Evolutionary conservation across 2,797 vertebrate genomes (phyloP).

Genomic region (Pogoniulus pusillus): DNA sequence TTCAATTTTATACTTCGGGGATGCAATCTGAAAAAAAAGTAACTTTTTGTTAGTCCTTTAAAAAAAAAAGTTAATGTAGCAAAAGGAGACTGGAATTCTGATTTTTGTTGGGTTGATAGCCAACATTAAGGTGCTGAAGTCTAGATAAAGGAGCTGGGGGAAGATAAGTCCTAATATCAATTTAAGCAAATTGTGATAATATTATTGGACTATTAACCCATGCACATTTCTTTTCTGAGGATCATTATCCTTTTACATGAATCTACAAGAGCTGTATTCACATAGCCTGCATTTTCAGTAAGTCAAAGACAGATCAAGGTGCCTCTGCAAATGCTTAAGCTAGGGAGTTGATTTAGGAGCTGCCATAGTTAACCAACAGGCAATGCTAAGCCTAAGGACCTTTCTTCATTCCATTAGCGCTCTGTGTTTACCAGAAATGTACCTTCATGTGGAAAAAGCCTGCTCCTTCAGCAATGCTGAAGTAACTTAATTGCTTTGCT

Average conservation of each 20-base stretch:
- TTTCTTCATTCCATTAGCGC: background rate
- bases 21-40: background rate
- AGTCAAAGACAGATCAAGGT: background rate
- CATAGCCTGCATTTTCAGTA: background rate
- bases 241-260: background rate
- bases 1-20: background rate
- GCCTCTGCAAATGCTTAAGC: background rate
- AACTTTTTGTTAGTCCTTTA: background rate
- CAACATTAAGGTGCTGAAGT: background rate
- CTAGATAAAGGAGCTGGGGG: background rate
- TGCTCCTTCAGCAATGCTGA: background rate
- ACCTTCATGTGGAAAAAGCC: background rate
- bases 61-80: background rate
- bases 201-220: background rate
- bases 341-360: background rate
- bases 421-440: background rate
- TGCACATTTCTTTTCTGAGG: background rate
- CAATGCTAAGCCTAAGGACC: background rate
- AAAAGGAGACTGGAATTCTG: background rate
- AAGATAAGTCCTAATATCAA: background rate
- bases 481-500: background rate
- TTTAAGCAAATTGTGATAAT: background rate
- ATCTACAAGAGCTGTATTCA: background rate
- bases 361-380: background rate
- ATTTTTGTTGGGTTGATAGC: background rate